phyloP scores from a whole-genome alignment of 2,113 vertebrate genomes.

The Trochalopteron elliotii region DNA sequence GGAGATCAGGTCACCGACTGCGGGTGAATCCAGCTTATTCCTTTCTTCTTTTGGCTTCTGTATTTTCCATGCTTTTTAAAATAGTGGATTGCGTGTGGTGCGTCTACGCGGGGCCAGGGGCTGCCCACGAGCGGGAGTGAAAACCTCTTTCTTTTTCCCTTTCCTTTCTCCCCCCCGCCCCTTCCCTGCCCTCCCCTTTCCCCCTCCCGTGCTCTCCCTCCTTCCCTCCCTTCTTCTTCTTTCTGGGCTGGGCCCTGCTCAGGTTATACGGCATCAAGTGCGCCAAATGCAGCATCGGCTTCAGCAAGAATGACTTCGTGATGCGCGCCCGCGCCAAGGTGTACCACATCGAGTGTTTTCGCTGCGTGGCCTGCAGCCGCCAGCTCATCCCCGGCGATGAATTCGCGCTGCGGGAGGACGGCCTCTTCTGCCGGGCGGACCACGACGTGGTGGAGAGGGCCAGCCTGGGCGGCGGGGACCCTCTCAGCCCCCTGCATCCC shows the following conservation, averaged over 20 bases:
- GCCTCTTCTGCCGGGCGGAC: conserved; percentile 95
- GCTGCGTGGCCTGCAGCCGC: conserved; percentile 97
- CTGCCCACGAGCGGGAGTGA: conserved; percentile 1
- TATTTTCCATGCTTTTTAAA: background rate
- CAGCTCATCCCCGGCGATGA: conserved; percentile 98
- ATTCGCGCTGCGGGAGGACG: conserved; percentile 93
- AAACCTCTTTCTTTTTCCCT: background rate
- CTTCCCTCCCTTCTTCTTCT: background rate
- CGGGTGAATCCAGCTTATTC: background rate
- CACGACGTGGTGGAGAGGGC: conserved; percentile 96
- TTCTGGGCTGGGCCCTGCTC: conserved; percentile 2
- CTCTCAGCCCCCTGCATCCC: conserved; percentile 92
- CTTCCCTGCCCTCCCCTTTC: background rate
- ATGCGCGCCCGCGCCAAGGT: conserved; percentile 97
- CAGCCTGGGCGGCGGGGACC: conserved; percentile 86
- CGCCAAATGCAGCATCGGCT: conserved; percentile 97
- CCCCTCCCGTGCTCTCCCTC: background rate
- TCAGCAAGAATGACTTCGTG: conserved; percentile 99
- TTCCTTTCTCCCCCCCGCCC: background rate
- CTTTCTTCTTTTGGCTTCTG: background rate
- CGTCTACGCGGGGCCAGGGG: background rate
- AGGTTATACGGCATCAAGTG: conserved; percentile 99
- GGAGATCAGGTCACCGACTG: background rate
- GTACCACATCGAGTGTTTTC: conserved; percentile 99
- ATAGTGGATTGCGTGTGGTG: background rate